These are phyloP conservation scores for Eira barbara DNA, from an alignment of 2,113 vertebrate species.

Conservation along the genomic window DNA sequence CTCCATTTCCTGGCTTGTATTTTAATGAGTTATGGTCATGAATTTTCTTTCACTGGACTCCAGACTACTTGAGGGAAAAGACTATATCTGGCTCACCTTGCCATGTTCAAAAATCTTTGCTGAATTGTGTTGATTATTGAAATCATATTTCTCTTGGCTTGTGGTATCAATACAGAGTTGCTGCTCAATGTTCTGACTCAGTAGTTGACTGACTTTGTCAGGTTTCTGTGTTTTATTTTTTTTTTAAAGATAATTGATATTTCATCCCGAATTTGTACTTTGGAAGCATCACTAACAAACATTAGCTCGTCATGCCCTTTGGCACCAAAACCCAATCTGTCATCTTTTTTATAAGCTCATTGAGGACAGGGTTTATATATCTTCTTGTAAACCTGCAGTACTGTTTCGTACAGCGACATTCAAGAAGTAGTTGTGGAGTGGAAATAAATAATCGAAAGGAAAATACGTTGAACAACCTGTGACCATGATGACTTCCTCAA, in stretches of 20 bases:
- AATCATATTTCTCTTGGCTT: not conserved
- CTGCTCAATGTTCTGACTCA: not conserved
- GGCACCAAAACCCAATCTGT: not conserved
- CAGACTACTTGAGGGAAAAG: not conserved
- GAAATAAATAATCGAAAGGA: not conserved
- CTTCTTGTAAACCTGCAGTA: not conserved
- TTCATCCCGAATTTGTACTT: not conserved
- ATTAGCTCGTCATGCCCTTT: not conserved
- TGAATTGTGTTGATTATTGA: not conserved
- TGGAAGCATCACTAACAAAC: not conserved
- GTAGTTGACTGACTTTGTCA: conserved; percentile 32
- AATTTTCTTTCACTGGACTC: not conserved
- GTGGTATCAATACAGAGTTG: not conserved
- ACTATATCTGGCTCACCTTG: not conserved
- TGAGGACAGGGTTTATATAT: not conserved
- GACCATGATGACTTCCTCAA: not conserved
- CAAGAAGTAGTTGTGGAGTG: not conserved
- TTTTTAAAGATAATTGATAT: not conserved
- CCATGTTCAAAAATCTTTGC: not conserved
- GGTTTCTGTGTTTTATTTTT: not conserved
- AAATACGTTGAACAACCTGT: not conserved
- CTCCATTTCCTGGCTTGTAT: not conserved
- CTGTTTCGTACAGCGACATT: not conserved
- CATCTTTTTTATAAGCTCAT: not conserved
- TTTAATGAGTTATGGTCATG: not conserved